These are phyloP conservation scores for Pristionchus fissidentatus DNA, from an alignment of 2,888 invertebrate species.

Conservation along the genomic window DNA sequence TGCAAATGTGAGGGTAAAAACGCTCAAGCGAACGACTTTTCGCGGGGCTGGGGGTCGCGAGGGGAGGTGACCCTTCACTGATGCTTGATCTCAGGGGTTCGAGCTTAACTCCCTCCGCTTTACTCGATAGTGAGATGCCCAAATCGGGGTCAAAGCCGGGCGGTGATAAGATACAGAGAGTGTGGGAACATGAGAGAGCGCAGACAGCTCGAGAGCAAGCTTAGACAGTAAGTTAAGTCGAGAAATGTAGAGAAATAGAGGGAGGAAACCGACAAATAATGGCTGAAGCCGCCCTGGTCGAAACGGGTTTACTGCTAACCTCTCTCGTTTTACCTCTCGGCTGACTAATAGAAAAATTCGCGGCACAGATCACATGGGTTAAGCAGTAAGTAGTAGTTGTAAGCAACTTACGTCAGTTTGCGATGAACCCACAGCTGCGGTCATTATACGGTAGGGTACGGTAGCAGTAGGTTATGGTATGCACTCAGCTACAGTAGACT, in stretches of 20 bases:
- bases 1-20: too few relatives aligned
- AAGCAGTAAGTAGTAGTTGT: neutral
- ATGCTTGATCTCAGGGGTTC: too few relatives aligned
- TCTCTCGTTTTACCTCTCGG: neutral
- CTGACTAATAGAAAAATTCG: slow-evolving; percentile 18
- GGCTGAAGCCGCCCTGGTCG: slow-evolving; percentile 21
- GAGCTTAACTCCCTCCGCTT: slow-evolving; percentile 26
- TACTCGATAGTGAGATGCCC: neutral
- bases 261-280: slow-evolving; percentile 26
- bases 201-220: neutral
- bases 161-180: neutral
- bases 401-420: slow-evolving; percentile 35
- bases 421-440: neutral
- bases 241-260: too few relatives aligned
- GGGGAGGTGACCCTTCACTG: neutral
- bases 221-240: slow-evolving; percentile 21
- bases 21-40: too few relatives aligned
- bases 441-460: neutral
- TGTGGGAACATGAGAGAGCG: neutral
- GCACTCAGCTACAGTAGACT: neutral
- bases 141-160: slow-evolving; percentile 12
- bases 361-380: neutral
- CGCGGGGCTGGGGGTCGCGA: slow-evolving; percentile 1
- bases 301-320: slow-evolving; percentile 35
- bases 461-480: neutral